These are phyloP conservation scores for Battus philenor DNA, from an alignment of 1,140 invertebrate species.

Conservation along the genomic window DNA sequence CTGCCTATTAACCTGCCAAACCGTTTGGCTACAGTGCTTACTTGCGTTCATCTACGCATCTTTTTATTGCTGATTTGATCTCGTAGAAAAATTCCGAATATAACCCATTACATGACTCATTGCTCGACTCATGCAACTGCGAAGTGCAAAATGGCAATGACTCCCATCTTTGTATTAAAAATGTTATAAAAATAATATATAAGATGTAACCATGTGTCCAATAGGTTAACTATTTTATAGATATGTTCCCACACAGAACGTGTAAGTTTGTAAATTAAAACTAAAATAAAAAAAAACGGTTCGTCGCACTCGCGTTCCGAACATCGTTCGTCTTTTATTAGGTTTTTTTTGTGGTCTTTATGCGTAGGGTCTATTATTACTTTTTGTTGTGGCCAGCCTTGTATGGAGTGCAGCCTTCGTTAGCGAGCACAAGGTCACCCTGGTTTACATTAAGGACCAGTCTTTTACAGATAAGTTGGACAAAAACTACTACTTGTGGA, in stretches of 20 bases:
- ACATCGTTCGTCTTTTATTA: slow-evolving; percentile 41
- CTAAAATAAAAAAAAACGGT: slow-evolving; percentile 31
- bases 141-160: too few relatives aligned
- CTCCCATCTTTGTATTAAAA: too few relatives aligned
- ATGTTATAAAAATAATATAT: too few relatives aligned
- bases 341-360: slow-evolving; percentile 64
- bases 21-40: too few relatives aligned
- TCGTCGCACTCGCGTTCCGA: slow-evolving; percentile 39
- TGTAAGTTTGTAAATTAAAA: slow-evolving; percentile 13
- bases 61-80: too few relatives aligned
- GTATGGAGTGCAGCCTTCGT: slow-evolving; percentile 62
- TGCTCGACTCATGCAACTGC: too few relatives aligned
- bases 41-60: too few relatives aligned
- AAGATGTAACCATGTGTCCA: too few relatives aligned
- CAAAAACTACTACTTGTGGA: slow-evolving; percentile 2
- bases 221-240: too few relatives aligned
- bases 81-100: too few relatives aligned
- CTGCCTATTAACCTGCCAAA: too few relatives aligned
- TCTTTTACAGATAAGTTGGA: slow-evolving; percentile 15
- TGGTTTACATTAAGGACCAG: slow-evolving; percentile 31
- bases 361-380: slow-evolving; percentile 41
- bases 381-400: slow-evolving; percentile 53
- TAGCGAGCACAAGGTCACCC: slow-evolving; percentile 60
- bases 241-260: slow-evolving; percentile 9
- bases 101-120: too few relatives aligned